phyloP scores from a whole-genome alignment of 2,113 vertebrate genomes.

The Brevimyrus niger region DNA sequence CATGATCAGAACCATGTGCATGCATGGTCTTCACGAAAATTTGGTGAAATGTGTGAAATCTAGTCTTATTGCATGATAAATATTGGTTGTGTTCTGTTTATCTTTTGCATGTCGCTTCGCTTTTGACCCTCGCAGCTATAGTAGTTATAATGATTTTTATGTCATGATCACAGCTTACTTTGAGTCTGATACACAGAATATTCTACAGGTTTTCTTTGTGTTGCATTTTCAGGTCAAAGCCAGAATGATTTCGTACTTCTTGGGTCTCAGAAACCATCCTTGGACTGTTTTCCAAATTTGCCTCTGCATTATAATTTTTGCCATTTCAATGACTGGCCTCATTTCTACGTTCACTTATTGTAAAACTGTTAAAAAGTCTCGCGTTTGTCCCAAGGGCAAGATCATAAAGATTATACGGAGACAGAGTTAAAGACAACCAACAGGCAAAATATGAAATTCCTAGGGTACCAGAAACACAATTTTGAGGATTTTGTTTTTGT shows the following conservation, averaged over 20 bases:
- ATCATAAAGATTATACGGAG: conserved; percentile 73
- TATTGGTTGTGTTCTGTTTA: background rate
- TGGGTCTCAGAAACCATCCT: conserved; percentile 74
- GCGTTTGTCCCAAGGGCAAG: conserved; percentile 71
- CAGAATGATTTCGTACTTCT: conserved; percentile 74
- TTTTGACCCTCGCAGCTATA: conserved; percentile 22
- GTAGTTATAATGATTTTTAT: background rate
- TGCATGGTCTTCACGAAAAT: background rate
- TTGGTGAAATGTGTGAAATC: background rate
- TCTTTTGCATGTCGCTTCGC: conserved; percentile 16
- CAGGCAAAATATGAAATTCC: conserved; percentile 18
- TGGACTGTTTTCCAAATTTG: conserved; percentile 78
- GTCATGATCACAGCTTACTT: background rate
- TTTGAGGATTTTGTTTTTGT: conserved; percentile 45
- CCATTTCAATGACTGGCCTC: conserved; percentile 71
- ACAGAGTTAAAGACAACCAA: conserved; percentile 53
- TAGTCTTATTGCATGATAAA: conserved; percentile 2
- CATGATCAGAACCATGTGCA: background rate
- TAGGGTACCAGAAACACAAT: conserved; percentile 7
- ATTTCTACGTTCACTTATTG: conserved; percentile 79
- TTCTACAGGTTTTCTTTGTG: conserved; percentile 33
- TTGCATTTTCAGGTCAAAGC: conserved; percentile 80
- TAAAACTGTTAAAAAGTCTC: conserved; percentile 74
- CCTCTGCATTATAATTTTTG: conserved; percentile 62
- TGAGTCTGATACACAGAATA: conserved; percentile 25